Base-by-base conservation (phyloP, 2,113 vertebrate species). In the Xyliphius kryptos region DNA sequence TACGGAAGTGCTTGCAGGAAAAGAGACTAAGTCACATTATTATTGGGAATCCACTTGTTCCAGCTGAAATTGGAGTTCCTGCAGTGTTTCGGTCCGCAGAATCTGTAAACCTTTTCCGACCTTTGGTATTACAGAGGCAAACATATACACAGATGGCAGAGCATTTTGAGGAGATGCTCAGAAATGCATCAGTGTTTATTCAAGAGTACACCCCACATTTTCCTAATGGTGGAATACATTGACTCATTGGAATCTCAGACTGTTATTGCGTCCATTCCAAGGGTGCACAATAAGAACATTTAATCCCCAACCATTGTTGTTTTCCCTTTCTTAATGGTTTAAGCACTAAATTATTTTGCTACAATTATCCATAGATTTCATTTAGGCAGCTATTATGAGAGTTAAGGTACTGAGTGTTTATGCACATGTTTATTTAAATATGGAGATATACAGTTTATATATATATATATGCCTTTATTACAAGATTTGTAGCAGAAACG, bases 101-200 rank as follows among this genome's bases (percentile, higher is more conserved):
- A 69, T 91, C 93, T 1, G 73, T 97, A 68, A 97, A 98, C 68
- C 89, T 98, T 70, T 93, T 97, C 77, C 85, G 91, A 26, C 77
- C 85, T n/a, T 85, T 98, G 16, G 91, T 96, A 64, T 77, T 97
- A 20, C 87, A 81, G 61, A 83, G 87, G 15, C 80, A 85, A 0
- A 67, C 90, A 49, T 88, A 94, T 63, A 80, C 80, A 9, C 79
- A 83, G 51, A 92, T 90, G 0, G 58, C 92, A 66, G 83, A 83
- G 67, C 89, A 89, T 0, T 91, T 95, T 75, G 89, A 92, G 0
- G 92, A 97, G 79, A 95, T 98, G 93, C 76, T 96, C 61, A 91
- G 75, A 83, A 97, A 97, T 14, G 87, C 87, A 1, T 77, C 88
- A 0, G 87, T 85, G 1, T 85, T 98, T 38, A 79, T 98, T 63